Base-by-base conservation (phyloP, 2,797 vertebrate species). In the Uromys caudimaculatus region DNA sequence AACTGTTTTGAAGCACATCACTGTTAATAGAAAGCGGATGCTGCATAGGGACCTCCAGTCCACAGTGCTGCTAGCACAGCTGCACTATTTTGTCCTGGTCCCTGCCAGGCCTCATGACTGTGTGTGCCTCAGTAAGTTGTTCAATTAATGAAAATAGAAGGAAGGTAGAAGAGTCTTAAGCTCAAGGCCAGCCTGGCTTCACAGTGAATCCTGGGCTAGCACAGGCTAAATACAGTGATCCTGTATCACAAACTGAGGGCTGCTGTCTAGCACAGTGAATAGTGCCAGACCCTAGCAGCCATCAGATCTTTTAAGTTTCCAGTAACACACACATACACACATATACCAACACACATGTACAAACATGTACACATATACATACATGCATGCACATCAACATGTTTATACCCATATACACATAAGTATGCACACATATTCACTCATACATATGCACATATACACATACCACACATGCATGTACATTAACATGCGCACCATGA, bases 11-110 rank as follows among this genome's bases (percentile, higher is more conserved):
- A 76, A 6, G 16, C 44, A 38, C 24, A 24, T 1, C 12, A 7
- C 2, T 3, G 24, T 21, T 78, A 60, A n/a, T 3, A 23, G 60
- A 29, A 52, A 47, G 82, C 32, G 12, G 75, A 38, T 2, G 19
- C 23, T 1, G 0, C 2, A 12, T 23, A 54, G 82, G 35, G 56
- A 67, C 41, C 17, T 13, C 2, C 1, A 24, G 38, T 5, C 7
- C 2, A 67, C n/a, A 29, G 41, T 21, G 35, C 0, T 1, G 0
- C 35, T 2, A 23, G 4, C 10, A 11, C 3, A 1, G 27, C n/a
- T 32, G 1, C 8, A 38, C 14, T 12, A 0, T 21, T 35, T 67
- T 19, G 21, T 41, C 16, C 35, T n/a, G 73, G 41, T 41, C 29
- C 71, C 67, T 77, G 9, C 16, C 24, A 24, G 14, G 19, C 10